Evolutionary conservation across 2,797 vertebrate species (phyloP), one percentile per base, ranked within the genome.

Genomic region (Pipistrellus pipistrellus): DNA sequence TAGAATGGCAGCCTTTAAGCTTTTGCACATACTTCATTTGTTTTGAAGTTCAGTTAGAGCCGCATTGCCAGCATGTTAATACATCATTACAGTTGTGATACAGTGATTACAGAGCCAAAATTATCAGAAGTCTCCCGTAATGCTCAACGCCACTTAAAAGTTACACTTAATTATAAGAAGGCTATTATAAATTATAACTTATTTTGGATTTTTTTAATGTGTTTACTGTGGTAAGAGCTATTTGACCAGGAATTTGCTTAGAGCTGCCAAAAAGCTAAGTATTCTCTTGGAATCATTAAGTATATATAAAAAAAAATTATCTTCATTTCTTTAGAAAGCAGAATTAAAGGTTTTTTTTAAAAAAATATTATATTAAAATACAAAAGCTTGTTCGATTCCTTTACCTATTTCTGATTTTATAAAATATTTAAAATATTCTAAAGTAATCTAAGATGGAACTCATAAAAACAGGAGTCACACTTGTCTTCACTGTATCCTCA

Each of bases 241-340:
- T 73, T 46, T 91, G 66, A 93, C 85, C 14, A 88, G 90, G 38
- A 91, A 72, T 95, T 96, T 94, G 55, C 62, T 95, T 62, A 14
- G 7, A 20, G 14, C 35, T 87, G 4, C 53, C 72, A 85, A 62
- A 51, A 83, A 88, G 46, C 68, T 18, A 94, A 68, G 20, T 62
- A 35, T 78, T 93, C 73, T 80, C 32, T 85, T 95, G 7, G 18
- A 94, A 51, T 44, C 80, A 7, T 84, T 73, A 95, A 69, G 21
- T 90, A 66, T 41, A 41, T 38, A 38, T 82, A 9, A 59, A 76
- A 84, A 84, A 96, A 92, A 41, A 35, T 48, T 12, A 46, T 41
- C 32, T 77, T 88, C 4, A 44, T 86, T 90, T 95, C 32, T 95
- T 62, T 84, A 14, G 64, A 71, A 92, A 90, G 21, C 35, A 93